Evolutionary conservation across 1,140 invertebrate genomes (phyloP), one percentile per base, ranked within the genome.

Genomic region (Eulimnadia texana): DNA sequence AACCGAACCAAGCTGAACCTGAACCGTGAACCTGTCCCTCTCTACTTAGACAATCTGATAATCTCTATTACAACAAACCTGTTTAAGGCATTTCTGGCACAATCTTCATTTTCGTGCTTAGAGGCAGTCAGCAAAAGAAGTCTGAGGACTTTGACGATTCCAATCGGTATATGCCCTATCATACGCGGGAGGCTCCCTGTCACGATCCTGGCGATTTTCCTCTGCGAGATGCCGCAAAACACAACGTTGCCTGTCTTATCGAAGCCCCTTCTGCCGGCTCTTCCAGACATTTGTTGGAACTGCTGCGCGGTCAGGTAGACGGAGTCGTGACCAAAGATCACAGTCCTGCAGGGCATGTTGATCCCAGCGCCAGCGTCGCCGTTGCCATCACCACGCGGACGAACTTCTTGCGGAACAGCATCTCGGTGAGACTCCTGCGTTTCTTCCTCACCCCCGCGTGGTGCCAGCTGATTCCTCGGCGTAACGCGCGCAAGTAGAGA

Each of bases 311-410:
- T 67, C 33, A 67, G 58, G 49, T 27, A 66, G 3, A 61, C 61
- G 16, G 61, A 63, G 55, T 67, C 65, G 24, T 64, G 65, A 19
- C 33, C 61, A 11, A 67, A 23, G 23, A 63, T 65, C 3, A 66
- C 63, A 16, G 64, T 66, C 56, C 65, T 64, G 53, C 66, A 67
- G 29, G 66, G 66, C 66, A 67, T 67, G 27, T 67, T 64, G 25
- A 67, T 65, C 66, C 66, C 55, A 66, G 42, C 6, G 65, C 65
- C 24, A 66, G 53, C 23, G 65, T 67, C 1, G 64, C 65, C 13
- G 66, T 67, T 0, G 65, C 62, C 28, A 60, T 60, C 16, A 65
- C 65, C 2, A 66, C 57, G 51, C 59, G 64, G 6, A 67, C 20
- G 52, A 67, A n/a, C 28, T 63, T 64, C 51, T 55, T 50, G n/a